Evolutionary conservation across 2,888 invertebrate genomes (phyloP).

Genomic region (Rotaria socialis): DNA sequence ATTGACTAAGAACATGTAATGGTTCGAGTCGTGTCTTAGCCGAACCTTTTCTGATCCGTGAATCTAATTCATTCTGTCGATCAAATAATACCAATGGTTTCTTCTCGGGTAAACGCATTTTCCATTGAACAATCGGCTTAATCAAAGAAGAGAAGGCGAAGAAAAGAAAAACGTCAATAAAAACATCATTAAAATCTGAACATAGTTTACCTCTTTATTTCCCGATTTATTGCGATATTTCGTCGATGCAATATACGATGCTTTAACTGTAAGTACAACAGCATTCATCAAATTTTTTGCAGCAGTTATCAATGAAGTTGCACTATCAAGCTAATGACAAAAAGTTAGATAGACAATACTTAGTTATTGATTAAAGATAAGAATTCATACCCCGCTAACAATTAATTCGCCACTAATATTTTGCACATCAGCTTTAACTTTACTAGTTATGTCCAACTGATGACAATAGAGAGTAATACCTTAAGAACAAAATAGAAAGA

Average conservation of each 20-base stretch:
- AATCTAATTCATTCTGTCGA: conserved; percentile 39
- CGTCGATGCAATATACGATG: conserved; percentile 93
- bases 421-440: conserved; percentile 98
- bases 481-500: background rate
- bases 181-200: background rate
- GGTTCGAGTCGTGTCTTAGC: conserved; percentile 43
- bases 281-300: conserved; percentile 99
- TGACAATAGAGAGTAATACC: conserved; percentile 90
- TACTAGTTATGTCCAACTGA: conserved; percentile 97
- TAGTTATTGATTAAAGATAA: conserved; percentile 25
- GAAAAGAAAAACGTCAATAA: background rate
- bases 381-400: conserved; percentile 80
- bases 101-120: conserved; percentile 98
- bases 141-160: background rate
- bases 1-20: conserved; percentile 40
- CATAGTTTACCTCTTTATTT: conserved; percentile 15
- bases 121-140: conserved; percentile 90
- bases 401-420: conserved; percentile 96
- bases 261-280: conserved; percentile 93
- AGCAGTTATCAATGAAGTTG: conserved; percentile 94
- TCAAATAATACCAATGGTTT: conserved; percentile 75
- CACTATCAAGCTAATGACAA: conserved; percentile 77
- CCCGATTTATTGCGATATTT: conserved; percentile 67
- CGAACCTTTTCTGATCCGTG: conserved; percentile 39
- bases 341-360: conserved; percentile 47